Percentiles rank a stretch among this genome's conserved stretches.
Evolutionary conservation across 1,140 invertebrate species (phyloP).

Genomic region (Euwallacea similis): DNA sequence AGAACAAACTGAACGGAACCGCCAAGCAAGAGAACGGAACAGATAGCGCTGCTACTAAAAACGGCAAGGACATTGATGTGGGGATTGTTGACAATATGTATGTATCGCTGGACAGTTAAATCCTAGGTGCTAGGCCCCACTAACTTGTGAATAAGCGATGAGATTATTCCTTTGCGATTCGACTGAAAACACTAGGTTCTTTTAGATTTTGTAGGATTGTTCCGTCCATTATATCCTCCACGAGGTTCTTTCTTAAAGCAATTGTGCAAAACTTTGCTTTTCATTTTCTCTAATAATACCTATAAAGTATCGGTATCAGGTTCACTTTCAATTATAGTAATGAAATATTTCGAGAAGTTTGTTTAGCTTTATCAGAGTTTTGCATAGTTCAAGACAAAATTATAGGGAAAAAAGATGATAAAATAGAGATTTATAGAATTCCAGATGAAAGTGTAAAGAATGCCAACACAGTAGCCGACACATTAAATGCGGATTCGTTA

Average conservation of each 20-base stretch:
- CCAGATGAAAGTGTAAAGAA: constrained; percentile 61
- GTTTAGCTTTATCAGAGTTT: background rate
- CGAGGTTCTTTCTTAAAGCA: no score
- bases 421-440: constrained; percentile 49
- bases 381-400: background rate
- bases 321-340: no score
- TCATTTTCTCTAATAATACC: no score
- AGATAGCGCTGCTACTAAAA: constrained; percentile 43
- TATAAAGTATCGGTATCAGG: no score
- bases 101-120: constrained; percentile 41
- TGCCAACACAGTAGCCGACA: constrained; percentile 56
- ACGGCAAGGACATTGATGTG: constrained; percentile 48
- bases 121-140: background rate
- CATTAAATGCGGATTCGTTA: constrained; percentile 54
- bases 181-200: no score
- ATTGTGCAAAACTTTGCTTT: no score
- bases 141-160: no score
- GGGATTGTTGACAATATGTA: constrained; percentile 53
- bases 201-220: no score
- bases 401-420: constrained; percentile 25
- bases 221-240: no score
- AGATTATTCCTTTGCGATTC: no score
- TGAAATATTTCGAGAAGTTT: no score
- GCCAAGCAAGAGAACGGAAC: constrained; percentile 50
- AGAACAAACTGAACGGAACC: constrained; percentile 48